Percentiles rank a stretch among this genome's conserved stretches.
These are phyloP conservation scores for Dermatophagoides farinae DNA, from an alignment of 1,140 invertebrate species.

Conservation along the genomic window DNA sequence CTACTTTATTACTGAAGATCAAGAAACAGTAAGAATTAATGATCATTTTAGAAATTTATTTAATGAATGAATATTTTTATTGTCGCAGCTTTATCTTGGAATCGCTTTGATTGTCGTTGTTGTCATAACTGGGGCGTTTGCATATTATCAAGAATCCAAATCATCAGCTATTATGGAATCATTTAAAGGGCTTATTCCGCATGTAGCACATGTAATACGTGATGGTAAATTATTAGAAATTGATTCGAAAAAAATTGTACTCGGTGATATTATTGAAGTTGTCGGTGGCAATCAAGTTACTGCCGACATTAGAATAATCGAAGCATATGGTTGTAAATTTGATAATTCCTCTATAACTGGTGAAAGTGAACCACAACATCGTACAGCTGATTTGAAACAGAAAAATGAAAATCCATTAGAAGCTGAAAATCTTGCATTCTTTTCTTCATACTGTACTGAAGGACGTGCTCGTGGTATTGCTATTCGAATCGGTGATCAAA, in stretches of 20 bases:
- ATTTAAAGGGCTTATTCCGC: constrained; percentile 35
- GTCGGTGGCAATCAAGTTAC: constrained; percentile 43
- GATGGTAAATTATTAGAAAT: constrained; percentile 67
- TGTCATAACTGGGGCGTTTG: constrained; percentile 88
- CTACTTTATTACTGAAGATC: constrained; percentile 30
- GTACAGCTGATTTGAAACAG: constrained; percentile 40
- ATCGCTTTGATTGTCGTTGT: constrained; percentile 84
- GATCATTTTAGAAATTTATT: not conserved
- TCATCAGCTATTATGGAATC: constrained; percentile 55
- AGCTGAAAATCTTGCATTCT: constrained; percentile 47
- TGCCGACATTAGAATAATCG: constrained; percentile 23
- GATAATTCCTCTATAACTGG: constrained; percentile 55
- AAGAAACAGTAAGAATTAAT: not conserved
- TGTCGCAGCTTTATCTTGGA: constrained; percentile 60
- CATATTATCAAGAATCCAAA: constrained; percentile 93
- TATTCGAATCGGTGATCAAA: constrained; percentile 85
- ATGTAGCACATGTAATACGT: constrained; percentile 75
- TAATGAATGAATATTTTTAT: constrained; percentile 6
- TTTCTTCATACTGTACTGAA: constrained; percentile 45
- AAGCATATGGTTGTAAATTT: constrained; percentile 41
- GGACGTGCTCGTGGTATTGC: constrained; percentile 64
- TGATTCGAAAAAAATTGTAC: constrained; percentile 44
- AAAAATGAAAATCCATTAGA: constrained; percentile 45
- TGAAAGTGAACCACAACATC: constrained; percentile 41
- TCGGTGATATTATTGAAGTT: constrained; percentile 63